Evolutionary conservation across 2,797 vertebrate genomes (phyloP).

Genomic region (Chromobotia macracanthus): DNA sequence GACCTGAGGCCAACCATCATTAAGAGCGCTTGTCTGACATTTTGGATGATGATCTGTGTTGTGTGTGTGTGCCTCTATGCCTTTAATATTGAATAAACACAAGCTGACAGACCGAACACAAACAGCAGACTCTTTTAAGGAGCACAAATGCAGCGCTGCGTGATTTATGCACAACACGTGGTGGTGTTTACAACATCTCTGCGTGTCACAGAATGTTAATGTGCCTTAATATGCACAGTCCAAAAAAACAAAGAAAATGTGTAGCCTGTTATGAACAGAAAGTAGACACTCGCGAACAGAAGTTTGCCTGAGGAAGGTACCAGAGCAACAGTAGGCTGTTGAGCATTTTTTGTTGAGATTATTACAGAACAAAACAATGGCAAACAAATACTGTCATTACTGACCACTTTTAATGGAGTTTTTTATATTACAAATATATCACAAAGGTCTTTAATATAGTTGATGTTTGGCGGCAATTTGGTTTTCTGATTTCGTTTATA

Average conservation of each 20-base stretch:
- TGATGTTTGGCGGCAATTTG: too few relatives aligned
- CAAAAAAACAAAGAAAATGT: neutral
- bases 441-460: too few relatives aligned
- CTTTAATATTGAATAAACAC: conserved; percentile 36
- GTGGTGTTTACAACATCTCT: neutral
- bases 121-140: conserved; percentile 5
- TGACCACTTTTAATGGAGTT: too few relatives aligned
- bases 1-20: conserved; percentile 35
- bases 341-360: too few relatives aligned
- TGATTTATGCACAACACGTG: neutral
- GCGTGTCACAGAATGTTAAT: neutral
- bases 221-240: neutral
- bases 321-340: too few relatives aligned
- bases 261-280: too few relatives aligned
- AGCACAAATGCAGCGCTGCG: neutral
- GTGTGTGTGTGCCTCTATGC: conserved; percentile 22
- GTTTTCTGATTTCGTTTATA: too few relatives aligned
- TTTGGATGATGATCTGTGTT: conserved; percentile 38
- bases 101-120: conserved; percentile 26
- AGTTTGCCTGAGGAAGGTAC: too few relatives aligned
- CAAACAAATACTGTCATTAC: too few relatives aligned
- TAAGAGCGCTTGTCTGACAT: conserved; percentile 29
- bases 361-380: too few relatives aligned
- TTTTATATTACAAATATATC: too few relatives aligned
- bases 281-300: too few relatives aligned